Percentiles rank a stretch among this genome's conserved stretches.
phyloP scores from a whole-genome alignment of 2,888 invertebrate genomes.

The Metellina segmentata region DNA sequence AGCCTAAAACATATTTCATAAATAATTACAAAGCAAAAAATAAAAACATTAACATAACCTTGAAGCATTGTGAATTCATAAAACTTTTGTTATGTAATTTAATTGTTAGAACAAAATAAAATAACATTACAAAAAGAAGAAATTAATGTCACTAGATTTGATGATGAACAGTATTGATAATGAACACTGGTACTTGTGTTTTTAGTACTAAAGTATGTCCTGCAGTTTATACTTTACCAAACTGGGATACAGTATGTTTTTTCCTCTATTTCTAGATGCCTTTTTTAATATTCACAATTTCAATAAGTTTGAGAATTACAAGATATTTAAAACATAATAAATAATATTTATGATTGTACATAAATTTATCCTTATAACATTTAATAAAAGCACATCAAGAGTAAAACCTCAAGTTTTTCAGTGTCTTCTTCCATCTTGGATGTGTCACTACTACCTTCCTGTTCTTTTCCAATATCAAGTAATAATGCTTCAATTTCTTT shows the following conservation, averaged over 20 bases:
- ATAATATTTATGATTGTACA: background rate
- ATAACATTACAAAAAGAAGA: too few relatives aligned
- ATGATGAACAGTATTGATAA: too few relatives aligned
- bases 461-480: constrained; percentile 40
- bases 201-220: too few relatives aligned
- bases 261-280: too few relatives aligned
- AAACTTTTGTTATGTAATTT: too few relatives aligned
- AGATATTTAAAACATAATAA: background rate
- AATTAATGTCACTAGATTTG: too few relatives aligned
- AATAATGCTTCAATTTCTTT: constrained; percentile 56
- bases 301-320: background rate
- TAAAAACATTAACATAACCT: background rate
- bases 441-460: background rate
- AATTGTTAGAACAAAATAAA: too few relatives aligned
- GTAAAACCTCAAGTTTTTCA: constrained; percentile 9
- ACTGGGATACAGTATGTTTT: too few relatives aligned
- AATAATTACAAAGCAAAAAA: background rate
- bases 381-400: background rate
- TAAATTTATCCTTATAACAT: background rate
- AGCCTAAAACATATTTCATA: constrained; percentile 16
- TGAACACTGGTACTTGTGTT: too few relatives aligned
- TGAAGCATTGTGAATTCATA: too few relatives aligned
- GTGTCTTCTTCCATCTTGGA: background rate
- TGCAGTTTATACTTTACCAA: too few relatives aligned
- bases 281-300: too few relatives aligned